Conservation (phyloP, 2,888 invertebrate species). For the Aphelenchoides bicaudatus region DNA sequence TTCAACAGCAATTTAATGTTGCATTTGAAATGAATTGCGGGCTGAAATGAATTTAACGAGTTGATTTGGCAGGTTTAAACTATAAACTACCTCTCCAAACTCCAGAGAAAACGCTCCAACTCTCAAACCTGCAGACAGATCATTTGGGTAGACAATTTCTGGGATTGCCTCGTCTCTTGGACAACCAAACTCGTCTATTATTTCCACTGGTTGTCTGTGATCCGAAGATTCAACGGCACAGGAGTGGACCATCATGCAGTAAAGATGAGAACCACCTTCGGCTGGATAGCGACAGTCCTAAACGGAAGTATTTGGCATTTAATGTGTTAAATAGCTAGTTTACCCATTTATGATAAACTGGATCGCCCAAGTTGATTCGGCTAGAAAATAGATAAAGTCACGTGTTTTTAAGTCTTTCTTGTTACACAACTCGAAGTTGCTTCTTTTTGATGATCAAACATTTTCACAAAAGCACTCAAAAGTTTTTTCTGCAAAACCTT, state of each 20-base stretch:
- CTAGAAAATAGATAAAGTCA: slow-evolving; percentile 34
- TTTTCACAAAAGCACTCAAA: too few species aligned
- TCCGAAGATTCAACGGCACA: slow-evolving; percentile 47
- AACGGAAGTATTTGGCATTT: too few species aligned
- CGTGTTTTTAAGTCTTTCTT: too few species aligned
- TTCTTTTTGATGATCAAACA: too few species aligned
- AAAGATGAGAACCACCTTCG: slow-evolving; percentile 34
- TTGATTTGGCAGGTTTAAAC: slow-evolving; percentile 6
- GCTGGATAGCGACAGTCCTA: slow-evolving; percentile 35
- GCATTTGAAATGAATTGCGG: slow-evolving; percentile 56
- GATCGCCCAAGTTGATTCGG: slow-evolving; percentile 43
- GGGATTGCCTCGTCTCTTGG: slow-evolving; percentile 48
- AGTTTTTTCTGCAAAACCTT: too few species aligned
- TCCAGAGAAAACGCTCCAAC: slow-evolving; percentile 56
- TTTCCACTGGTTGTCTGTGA: slow-evolving; percentile 40
- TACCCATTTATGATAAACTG: slow-evolving; percentile 51
- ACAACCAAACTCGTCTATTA: slow-evolving; percentile 59
- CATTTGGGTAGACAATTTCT: slow-evolving; percentile 46
- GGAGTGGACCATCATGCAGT: slow-evolving; percentile 58
- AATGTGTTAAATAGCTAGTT: too few species aligned
- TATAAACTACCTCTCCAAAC: slow-evolving; percentile 41
- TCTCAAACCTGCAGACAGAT: slow-evolving; percentile 50
- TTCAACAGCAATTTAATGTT: slow-evolving; percentile 56
- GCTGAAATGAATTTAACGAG: slow-evolving; percentile 28
- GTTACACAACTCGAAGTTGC: too few species aligned